Evolutionary conservation across 1,140 invertebrate species (phyloP), one percentile per base, ranked within the genome.

Genomic region (Euwallacea similis): DNA sequence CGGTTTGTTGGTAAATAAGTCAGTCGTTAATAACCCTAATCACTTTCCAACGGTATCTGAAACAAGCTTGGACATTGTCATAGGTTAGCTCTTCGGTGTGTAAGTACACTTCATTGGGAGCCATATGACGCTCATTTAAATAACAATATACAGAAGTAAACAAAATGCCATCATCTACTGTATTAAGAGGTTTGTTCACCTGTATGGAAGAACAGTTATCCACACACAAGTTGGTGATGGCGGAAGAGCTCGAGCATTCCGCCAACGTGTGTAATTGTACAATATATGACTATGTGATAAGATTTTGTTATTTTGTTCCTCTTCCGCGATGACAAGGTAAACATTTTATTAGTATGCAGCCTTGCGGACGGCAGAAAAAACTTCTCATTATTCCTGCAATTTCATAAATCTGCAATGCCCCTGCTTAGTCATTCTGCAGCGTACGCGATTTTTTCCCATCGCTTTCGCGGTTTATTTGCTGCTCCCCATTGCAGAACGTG

Each of bases 201-300:
- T 58, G 55, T 58, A 15, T 15, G 13, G 21, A 58, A 58, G 55
- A 58, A 58, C 55, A 58, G 55, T 58, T 58, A 58, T 10, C 11
- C 21, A n/a, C 50, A 53, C 50, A 53, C 8, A 53, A 53, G 9
- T 15, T 58, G 55, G n/a, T 58, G 9, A 50, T 11, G 55, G n/a
- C 55, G 55, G 55, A 58, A 58, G 55, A 53, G 50, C 15, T 53
- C 50, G 50, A 53, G 55, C 55, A 58, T 58, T 58, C 55, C 55
- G 16, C 55, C 21, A 58, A 58, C 55, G 55, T 58, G 55, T 58
- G n/a, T 33, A 33, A 33, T 33, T 33, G 21, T 33, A 33, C 21
- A 33, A 33, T 33, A 33, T 33, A 33, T 33, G 21, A 33, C 21
- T 33, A 33, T 33, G 21, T 33, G 21, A 33, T 33, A 33, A 33